Base-by-base conservation (phyloP, 2,888 invertebrate species). In the Tyria jacobaeae region DNA sequence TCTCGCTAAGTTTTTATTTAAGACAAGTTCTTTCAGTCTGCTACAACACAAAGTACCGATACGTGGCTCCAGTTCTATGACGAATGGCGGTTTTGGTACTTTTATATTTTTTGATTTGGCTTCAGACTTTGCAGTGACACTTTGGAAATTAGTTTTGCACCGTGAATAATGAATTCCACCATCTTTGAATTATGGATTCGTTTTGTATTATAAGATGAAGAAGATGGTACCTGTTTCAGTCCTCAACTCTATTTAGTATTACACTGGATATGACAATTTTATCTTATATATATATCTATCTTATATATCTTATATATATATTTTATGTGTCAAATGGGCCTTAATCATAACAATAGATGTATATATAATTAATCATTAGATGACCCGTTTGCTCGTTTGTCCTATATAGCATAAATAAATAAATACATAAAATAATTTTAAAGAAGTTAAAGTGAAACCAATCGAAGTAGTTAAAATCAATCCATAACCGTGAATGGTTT, bases 141-240 rank as follows among this genome's bases (percentile, higher is more conserved):
- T 84, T 86, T 71, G 73, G 68, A 84, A 87, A 87, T 87, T 86
- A 82, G 82, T 85, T 88, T 84, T 80, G 64, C 71, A 69, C 64
- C 66, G 74, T 81, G 80, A 85, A 81, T 84, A 83, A 86, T 84
- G 75, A 74, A 65, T 68, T n/a, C n/a, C 62, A 73, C 62, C 65
- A 73, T 63, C 67, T 65, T 64, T 56, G 54, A 69, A 63, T 62
- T 62, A 61, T 54, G 31, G 10, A 3, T 10, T 41, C 17, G 10
- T 65, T 60, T 68, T 41, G 57, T 50, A 31, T 50, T 52, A 37
- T 51, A 58, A 9, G 25, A 52, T 48, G 61, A 62, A 60, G 41
- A 48, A 25, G 35, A 47, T 17, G 24, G 21, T 37, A 34, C 41
- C 53, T 65, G 24, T 41, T 48, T 61, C 58, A 47, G 50, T 47